These are phyloP conservation scores for Bubalus kerabau DNA, from an alignment of 2,113 vertebrate genomes.

Conservation along the genomic window DNA sequence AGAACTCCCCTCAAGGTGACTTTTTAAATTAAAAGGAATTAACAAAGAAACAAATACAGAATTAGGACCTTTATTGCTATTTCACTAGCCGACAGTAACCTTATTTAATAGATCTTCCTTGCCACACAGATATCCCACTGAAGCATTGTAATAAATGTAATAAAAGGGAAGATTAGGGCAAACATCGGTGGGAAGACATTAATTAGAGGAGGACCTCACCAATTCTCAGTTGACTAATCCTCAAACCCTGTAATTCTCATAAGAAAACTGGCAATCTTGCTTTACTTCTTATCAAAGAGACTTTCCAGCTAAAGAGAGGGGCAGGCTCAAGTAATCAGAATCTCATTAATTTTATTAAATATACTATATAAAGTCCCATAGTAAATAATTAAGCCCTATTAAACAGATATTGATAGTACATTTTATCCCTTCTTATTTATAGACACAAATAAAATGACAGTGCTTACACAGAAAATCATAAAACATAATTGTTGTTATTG, in stretches of 20 bases:
- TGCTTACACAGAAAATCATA: slow-evolving; percentile 14
- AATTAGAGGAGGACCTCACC: slow-evolving; percentile 69
- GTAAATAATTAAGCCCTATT: slow-evolving; percentile 69
- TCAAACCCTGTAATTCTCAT: slow-evolving; percentile 68
- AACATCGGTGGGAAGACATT: slow-evolving; percentile 68
- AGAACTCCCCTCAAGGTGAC: neutral
- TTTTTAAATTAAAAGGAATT: slow-evolving; percentile 66
- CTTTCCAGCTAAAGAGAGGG: slow-evolving; percentile 42
- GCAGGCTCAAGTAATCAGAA: slow-evolving; percentile 59
- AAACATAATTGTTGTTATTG: slow-evolving; percentile 41
- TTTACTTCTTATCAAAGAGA: slow-evolving; percentile 63
- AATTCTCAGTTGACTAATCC: slow-evolving; percentile 72
- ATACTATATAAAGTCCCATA: slow-evolving; percentile 51
- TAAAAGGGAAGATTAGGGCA: slow-evolving; percentile 74
- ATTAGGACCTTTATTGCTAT: slow-evolving; percentile 61
- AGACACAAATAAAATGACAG: slow-evolving; percentile 41
- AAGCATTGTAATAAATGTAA: slow-evolving; percentile 75
- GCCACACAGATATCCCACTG: slow-evolving; percentile 48
- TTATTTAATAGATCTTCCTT: slow-evolving; percentile 63
- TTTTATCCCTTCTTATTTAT: slow-evolving; percentile 46
- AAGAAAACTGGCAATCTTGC: slow-evolving; percentile 70
- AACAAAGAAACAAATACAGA: slow-evolving; percentile 60
- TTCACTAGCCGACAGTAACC: slow-evolving; percentile 62
- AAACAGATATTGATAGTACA: slow-evolving; percentile 10
- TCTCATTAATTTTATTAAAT: slow-evolving; percentile 73